These are phyloP conservation scores for Gasterosteus nipponicus DNA, from an alignment of 2,113 vertebrate species.

Conservation along the genomic window DNA sequence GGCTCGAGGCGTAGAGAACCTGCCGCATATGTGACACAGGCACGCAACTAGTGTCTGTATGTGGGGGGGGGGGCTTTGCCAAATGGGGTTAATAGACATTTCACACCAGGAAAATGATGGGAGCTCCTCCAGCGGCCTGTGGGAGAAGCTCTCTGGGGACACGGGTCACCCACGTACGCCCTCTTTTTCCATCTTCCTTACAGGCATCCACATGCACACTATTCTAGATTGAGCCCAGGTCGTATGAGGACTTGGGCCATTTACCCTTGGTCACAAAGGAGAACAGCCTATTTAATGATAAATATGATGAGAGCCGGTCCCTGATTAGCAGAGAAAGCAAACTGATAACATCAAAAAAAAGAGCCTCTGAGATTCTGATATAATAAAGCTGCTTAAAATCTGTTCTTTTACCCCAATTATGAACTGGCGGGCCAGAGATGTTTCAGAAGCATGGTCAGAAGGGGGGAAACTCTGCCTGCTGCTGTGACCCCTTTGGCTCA, in stretches of 20 bases:
- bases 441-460: slow-evolving; percentile 42
- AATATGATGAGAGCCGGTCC: slow-evolving; percentile 13
- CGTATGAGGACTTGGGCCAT: not conserved
- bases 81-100: slow-evolving; percentile 70
- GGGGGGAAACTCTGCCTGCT: slow-evolving; percentile 40
- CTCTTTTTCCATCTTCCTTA: slow-evolving; percentile 2
- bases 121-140: slow-evolving; percentile 5
- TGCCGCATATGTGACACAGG: slow-evolving; percentile 29
- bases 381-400: slow-evolving; percentile 56
- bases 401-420: slow-evolving; percentile 37
- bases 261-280: slow-evolving; percentile 22
- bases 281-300: slow-evolving; percentile 17
- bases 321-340: slow-evolving; percentile 31
- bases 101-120: slow-evolving; percentile 44
- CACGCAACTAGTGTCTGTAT: slow-evolving; percentile 5
- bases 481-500: slow-evolving; percentile 49
- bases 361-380: slow-evolving; percentile 31
- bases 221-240: not conserved
- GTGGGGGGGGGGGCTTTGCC: slow-evolving; percentile 38
- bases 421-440: slow-evolving; percentile 44
- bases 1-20: slow-evolving; percentile 28
- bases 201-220: slow-evolving; percentile 22
- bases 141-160: slow-evolving; percentile 34
- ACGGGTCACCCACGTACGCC: not conserved
- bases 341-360: not conserved